A percentile compares a stretch with the other conserved stretches of the same genome.
Conservation (phyloP, 2,888 invertebrate genomes). For the Ophonus ardosiacus region DNA sequence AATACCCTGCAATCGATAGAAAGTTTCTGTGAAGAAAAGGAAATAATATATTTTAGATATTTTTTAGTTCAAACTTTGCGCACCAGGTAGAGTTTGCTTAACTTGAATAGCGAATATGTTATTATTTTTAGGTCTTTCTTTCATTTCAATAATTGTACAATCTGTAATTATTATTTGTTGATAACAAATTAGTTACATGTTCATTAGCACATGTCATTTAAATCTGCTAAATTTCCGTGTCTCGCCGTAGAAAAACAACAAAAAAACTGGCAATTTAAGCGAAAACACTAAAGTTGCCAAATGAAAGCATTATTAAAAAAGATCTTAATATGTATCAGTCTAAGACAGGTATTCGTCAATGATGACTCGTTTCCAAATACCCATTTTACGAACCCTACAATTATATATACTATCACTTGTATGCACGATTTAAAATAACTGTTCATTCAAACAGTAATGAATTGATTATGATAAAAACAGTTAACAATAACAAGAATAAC, state of each 20-base stretch:
- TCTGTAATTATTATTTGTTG: no score
- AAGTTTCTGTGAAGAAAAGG: no score
- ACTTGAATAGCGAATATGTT: no score
- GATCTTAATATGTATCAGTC: conserved; percentile 64
- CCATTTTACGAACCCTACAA: conserved; percentile 62
- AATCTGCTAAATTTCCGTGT: background rate
- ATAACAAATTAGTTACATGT: no score
- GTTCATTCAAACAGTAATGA: conserved; percentile 61
- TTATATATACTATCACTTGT: conserved; percentile 63
- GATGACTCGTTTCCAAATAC: conserved; percentile 54
- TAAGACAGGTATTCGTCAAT: conserved; percentile 60
- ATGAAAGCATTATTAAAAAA: conserved; percentile 57
- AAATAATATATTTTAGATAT: no score
- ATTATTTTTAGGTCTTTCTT: no score
- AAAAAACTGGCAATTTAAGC: conserved; percentile 48
- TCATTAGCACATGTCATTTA: background rate
- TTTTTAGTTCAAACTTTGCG: no score
- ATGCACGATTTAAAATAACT: conserved; percentile 62
- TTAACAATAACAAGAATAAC: conserved; percentile 64
- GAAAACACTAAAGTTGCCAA: conserved; percentile 56
- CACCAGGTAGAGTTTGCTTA: no score
- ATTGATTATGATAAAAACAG: conserved; percentile 62
- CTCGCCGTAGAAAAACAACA: conserved; percentile 5
- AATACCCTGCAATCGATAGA: no score
- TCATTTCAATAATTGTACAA: no score